Conservation (phyloP, 2,888 invertebrate species). For the Drosophila diplacantha region DNA sequence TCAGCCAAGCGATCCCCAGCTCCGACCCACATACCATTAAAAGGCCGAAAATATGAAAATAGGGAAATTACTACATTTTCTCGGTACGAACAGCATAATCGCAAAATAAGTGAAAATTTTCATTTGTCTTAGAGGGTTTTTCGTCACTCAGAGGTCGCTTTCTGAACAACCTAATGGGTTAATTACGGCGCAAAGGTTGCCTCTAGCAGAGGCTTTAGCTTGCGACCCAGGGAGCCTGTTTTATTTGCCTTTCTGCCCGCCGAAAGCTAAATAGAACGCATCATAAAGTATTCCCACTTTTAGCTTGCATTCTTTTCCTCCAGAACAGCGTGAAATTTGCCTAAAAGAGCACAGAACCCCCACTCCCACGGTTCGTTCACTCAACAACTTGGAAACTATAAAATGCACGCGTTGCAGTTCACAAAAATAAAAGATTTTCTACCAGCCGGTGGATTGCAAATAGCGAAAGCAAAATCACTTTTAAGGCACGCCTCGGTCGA, state of each 20-base stretch:
- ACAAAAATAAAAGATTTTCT: conserved; percentile 16
- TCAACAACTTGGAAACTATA: conserved; percentile 53
- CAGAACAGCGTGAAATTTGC: conserved; percentile 35
- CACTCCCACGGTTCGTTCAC: conserved; percentile 26
- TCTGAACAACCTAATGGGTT: conserved; percentile 67
- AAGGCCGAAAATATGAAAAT: conserved; percentile 50
- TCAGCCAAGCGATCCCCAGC: conserved; percentile 58
- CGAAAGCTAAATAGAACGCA: conserved; percentile 33
- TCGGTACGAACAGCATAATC: conserved; percentile 51
- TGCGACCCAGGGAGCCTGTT: conserved; percentile 15
- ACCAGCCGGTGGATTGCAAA: conserved; percentile 25
- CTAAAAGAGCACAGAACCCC: conserved; percentile 21
- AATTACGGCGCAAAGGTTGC: conserved; percentile 36
- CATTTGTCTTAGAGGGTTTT: conserved; percentile 14
- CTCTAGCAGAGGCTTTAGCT: conserved; percentile 3
- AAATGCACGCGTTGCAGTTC: conserved; percentile 65
- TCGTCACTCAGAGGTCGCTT: conserved; percentile 56
- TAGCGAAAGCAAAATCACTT: conserved; percentile 35
- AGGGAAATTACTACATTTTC: conserved; percentile 64
- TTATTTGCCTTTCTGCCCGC: conserved; percentile 37
- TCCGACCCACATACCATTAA: conserved; percentile 48
- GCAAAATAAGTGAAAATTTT: conserved; percentile 57
- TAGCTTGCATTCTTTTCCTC: conserved; percentile 21
- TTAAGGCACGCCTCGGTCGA: conserved; percentile 47
- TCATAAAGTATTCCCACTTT: conserved; percentile 53